Percentiles rank a stretch among this genome's conserved stretches.
Conservation (phyloP, 1,140 invertebrate genomes). For the Cephus cinctus region DNA sequence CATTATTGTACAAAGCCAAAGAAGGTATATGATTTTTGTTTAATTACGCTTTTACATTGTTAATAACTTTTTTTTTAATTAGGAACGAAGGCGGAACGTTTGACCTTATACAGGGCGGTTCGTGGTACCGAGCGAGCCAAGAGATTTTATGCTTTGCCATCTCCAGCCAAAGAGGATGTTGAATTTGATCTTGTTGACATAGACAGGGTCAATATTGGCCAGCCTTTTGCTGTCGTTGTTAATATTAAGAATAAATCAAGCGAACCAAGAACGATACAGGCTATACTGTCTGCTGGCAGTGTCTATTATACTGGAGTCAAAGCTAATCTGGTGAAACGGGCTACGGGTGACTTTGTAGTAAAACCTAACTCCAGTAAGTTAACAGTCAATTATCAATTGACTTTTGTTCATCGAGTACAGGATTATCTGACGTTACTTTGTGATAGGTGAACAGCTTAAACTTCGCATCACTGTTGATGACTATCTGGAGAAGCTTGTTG, state of each 20-base stretch:
- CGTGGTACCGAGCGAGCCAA: constrained; percentile 64
- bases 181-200: constrained; percentile 69
- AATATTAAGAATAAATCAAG: constrained; percentile 67
- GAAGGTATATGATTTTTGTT: constrained; percentile 59
- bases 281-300: constrained; percentile 65
- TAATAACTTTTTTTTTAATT: constrained; percentile 9
- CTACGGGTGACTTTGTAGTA: constrained; percentile 63
- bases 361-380: constrained; percentile 60
- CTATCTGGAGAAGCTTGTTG: constrained; percentile 71
- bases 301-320: constrained; percentile 79
- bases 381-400: constrained; percentile 8
- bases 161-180: constrained; percentile 62
- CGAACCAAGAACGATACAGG: constrained; percentile 62
- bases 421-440: not conserved
- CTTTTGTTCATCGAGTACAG: constrained; percentile 5
- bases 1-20: constrained; percentile 68
- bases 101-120: constrained; percentile 69
- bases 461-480: constrained; percentile 63
- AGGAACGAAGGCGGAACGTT: constrained; percentile 65
- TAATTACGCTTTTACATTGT: not conserved
- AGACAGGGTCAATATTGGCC: constrained; percentile 67
- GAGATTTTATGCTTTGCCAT: constrained; percentile 64
- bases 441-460: constrained; percentile 62
- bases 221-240: constrained; percentile 66
- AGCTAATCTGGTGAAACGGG: constrained; percentile 67